Percentiles rank a stretch among this genome's conserved stretches.
These are phyloP conservation scores for Martes martes DNA, from an alignment of 2,113 vertebrate species.

Conservation along the genomic window DNA sequence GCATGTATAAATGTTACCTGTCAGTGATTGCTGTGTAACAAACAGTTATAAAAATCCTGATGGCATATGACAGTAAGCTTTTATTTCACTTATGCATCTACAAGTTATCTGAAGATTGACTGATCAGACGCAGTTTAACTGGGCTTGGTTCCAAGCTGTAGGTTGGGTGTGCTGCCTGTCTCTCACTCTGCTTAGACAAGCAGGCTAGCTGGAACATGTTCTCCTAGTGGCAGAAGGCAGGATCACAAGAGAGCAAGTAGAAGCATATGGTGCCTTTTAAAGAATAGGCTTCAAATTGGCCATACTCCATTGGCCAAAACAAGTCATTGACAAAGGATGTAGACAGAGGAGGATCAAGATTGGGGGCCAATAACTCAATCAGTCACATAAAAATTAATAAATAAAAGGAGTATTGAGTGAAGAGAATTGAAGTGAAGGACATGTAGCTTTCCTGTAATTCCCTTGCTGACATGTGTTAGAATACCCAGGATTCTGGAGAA, in stretches of 20 bases:
- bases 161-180: background rate
- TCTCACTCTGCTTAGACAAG: background rate
- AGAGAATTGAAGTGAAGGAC: background rate
- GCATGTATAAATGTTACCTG: background rate
- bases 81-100: background rate
- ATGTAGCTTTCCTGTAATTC: background rate
- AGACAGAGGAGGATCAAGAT: background rate
- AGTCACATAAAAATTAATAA: background rate
- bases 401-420: background rate
- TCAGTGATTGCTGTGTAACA: background rate
- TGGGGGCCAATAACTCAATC: background rate
- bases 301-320: background rate
- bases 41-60: background rate
- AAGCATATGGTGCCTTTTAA: background rate
- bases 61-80: background rate
- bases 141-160: background rate
- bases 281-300: background rate
- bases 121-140: background rate
- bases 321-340: background rate
- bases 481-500: background rate
- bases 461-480: background rate
- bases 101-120: background rate
- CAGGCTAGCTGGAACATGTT: background rate
- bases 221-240: background rate
- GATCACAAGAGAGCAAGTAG: background rate